Conservation (phyloP, 2,797 vertebrate genomes). For the Oceanodroma leucorhoa region DNA sequence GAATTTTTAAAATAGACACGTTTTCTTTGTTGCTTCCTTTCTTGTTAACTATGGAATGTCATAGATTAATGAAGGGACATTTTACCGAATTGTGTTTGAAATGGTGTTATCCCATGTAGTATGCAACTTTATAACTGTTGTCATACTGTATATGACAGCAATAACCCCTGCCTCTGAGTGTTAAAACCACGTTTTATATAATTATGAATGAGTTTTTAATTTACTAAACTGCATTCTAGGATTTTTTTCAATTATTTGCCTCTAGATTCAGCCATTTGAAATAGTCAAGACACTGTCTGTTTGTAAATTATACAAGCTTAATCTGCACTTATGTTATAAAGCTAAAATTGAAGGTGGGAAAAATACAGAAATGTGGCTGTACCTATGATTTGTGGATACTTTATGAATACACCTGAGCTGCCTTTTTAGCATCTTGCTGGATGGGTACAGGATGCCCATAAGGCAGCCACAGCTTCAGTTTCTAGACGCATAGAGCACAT, state of each 20-base stretch:
- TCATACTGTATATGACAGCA: neutral
- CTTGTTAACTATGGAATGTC: neutral
- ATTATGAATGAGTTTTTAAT: neutral
- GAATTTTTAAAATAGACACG: neutral
- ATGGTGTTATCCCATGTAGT: neutral
- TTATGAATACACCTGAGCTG: neutral
- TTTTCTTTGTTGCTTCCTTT: neutral
- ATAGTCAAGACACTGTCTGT: neutral
- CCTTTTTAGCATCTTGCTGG: neutral
- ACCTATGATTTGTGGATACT: neutral
- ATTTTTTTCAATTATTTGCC: neutral
- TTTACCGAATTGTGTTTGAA: neutral
- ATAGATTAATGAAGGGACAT: neutral
- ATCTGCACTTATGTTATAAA: neutral
- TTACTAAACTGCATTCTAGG: neutral
- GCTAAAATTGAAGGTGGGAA: neutral
- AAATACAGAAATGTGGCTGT: neutral
- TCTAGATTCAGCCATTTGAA: neutral
- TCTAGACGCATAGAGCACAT: neutral
- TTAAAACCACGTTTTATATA: neutral
- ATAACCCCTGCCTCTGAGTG: neutral
- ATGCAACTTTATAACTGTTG: neutral
- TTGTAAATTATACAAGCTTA: neutral
- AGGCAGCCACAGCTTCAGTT: neutral
- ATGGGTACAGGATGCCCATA: neutral